Evolutionary conservation across 2,797 vertebrate species (phyloP).

Genomic region (Thunnus albacares): DNA sequence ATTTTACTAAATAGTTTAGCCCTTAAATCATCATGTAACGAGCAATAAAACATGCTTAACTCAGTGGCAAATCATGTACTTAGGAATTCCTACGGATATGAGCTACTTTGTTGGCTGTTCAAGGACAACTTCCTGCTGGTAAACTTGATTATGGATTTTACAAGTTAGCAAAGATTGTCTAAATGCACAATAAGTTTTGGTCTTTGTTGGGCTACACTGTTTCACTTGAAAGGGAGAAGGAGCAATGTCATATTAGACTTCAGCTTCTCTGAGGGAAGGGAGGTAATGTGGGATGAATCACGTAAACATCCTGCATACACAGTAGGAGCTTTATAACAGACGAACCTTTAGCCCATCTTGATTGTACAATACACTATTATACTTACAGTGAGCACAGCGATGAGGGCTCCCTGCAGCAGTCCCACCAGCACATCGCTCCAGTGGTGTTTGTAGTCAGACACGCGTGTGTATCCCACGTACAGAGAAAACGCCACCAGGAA

Average conservation of each 20-base stretch:
- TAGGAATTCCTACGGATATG: too few relatives aligned
- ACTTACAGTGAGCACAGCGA: constrained; percentile 93
- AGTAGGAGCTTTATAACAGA: not conserved
- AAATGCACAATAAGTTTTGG: not conserved
- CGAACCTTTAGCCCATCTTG: not conserved
- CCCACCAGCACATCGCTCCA: constrained; percentile 95
- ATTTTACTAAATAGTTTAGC: too few relatives aligned
- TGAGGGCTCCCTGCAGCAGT: constrained; percentile 93
- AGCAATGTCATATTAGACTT: too few relatives aligned
- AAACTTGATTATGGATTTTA: not conserved
- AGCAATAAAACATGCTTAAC: too few relatives aligned
- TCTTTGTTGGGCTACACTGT: not conserved
- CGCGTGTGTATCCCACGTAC: constrained; percentile 94
- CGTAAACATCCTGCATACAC: not conserved
- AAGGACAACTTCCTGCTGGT: not conserved
- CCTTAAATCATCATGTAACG: too few relatives aligned
- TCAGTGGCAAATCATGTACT: too few relatives aligned
- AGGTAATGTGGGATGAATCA: not conserved
- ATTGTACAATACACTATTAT: not conserved
- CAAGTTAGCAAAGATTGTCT: not conserved
- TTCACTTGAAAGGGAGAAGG: not conserved
- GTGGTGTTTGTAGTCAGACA: constrained; percentile 97
- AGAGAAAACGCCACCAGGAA: constrained; percentile 92
- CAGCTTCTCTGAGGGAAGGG: too few relatives aligned
- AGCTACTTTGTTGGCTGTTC: too few relatives aligned